A percentile compares a stretch with the other conserved stretches of the same genome.
These are phyloP conservation scores for Edolisoma coerulescens DNA, from an alignment of 2,113 vertebrate genomes.

Conservation along the genomic window DNA sequence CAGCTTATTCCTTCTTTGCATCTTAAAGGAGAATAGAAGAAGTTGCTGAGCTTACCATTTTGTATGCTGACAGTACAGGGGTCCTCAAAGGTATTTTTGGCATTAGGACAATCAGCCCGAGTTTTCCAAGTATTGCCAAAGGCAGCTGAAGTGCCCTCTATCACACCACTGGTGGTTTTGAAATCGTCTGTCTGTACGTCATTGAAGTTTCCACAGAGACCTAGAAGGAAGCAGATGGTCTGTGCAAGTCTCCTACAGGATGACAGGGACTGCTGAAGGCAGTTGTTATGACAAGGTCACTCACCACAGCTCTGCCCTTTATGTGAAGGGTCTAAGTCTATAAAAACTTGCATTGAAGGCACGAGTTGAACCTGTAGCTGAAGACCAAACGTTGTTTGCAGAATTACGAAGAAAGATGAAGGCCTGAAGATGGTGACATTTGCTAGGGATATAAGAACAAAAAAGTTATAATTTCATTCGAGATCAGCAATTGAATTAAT, in stretches of 20 bases:
- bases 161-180: constrained; percentile 77
- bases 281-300: not conserved
- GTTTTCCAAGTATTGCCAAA: constrained; percentile 91
- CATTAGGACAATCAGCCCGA: constrained; percentile 73
- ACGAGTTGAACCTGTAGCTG: constrained; percentile 80
- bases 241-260: not conserved
- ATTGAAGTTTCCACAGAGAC: constrained; percentile 95
- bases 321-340: constrained; percentile 62
- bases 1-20: not conserved
- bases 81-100: constrained; percentile 73
- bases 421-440: constrained; percentile 81
- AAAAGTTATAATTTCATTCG: not conserved
- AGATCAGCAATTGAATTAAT: not conserved
- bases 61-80: constrained; percentile 85
- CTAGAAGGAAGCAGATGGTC: constrained; percentile 51
- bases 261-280: not conserved
- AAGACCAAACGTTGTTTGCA: constrained; percentile 72
- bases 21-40: not conserved
- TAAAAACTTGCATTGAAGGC: constrained; percentile 87
- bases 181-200: constrained; percentile 84
- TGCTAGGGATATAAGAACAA: constrained; percentile 63
- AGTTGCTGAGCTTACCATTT: constrained; percentile 74
- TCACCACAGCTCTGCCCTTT: constrained; percentile 84
- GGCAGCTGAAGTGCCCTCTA: constrained; percentile 83
- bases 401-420: constrained; percentile 83